Percentiles rank a stretch among this genome's conserved stretches.
phyloP scores from a whole-genome alignment of 2,113 vertebrate genomes.

The Orcinus orca region DNA sequence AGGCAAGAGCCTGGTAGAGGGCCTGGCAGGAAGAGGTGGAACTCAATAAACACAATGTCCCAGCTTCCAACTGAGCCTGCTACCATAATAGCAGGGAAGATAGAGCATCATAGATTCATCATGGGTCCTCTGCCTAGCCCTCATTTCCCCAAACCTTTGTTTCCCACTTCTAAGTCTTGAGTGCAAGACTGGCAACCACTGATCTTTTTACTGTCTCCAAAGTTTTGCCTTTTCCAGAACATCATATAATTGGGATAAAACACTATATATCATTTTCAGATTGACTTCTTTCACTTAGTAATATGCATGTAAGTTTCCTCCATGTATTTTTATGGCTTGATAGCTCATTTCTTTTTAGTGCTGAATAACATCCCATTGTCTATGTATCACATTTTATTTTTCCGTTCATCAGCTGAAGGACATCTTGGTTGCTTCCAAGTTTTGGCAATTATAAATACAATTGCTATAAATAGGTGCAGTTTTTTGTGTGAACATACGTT shows the following conservation, averaged over 20 bases:
- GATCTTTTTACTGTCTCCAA: not conserved
- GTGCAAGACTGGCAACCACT: not conserved
- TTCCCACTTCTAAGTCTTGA: not conserved
- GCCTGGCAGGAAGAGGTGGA: not conserved
- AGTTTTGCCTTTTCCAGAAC: not conserved
- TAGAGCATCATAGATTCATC: fast-evolving
- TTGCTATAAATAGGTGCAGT: not conserved
- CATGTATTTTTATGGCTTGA: not conserved
- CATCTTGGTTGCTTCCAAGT: not conserved
- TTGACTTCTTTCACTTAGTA: not conserved
- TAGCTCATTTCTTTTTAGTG: not conserved
- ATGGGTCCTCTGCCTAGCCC: not conserved
- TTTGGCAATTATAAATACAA: not conserved
- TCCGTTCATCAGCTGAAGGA: not conserved
- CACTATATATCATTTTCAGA: not conserved
- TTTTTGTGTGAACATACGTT: not conserved
- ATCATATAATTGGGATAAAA: not conserved
- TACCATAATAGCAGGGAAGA: not conserved
- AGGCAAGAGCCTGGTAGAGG: not conserved
- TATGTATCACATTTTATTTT: not conserved
- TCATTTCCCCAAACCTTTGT: not conserved
- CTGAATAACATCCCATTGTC: not conserved
- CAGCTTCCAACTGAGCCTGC: not conserved
- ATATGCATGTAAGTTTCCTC: not conserved
- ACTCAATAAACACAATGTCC: not conserved